These are phyloP conservation scores for Smutsia gigantea DNA, from an alignment of 2,797 vertebrate species.

Conservation along the genomic window DNA sequence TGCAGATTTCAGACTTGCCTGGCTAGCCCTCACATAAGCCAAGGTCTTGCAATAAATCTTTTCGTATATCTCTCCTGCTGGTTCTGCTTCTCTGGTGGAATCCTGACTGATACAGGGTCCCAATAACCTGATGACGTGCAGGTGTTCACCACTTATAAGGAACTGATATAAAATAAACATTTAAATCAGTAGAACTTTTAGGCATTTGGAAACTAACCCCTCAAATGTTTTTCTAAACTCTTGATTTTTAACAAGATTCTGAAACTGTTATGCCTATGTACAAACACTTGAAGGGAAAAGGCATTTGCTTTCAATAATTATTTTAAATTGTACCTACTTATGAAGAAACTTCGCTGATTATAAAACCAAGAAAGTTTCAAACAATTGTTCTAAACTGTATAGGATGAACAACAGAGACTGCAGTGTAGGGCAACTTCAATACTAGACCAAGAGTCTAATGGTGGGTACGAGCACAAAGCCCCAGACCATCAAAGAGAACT, in stretches of 20 bases:
- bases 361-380: conserved; percentile 22
- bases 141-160: not conserved
- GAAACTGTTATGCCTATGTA: not conserved
- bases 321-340: not conserved
- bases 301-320: not conserved
- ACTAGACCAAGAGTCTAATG: not conserved
- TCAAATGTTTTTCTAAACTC: not conserved
- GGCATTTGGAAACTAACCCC: not conserved
- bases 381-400: not conserved
- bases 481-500: not conserved
- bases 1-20: not conserved
- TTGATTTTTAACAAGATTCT: conserved; percentile 7
- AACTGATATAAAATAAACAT: not conserved
- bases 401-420: not conserved
- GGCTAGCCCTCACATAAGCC: not conserved
- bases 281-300: not conserved
- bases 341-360: not conserved
- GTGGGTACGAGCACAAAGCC: not conserved
- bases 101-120: not conserved
- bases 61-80: not conserved
- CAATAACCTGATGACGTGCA: not conserved
- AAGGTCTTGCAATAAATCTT: not conserved
- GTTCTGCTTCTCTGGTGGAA: not conserved
- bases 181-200: not conserved
- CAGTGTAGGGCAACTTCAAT: not conserved